A percentile compares a stretch with the other conserved stretches of the same genome.
These are phyloP conservation scores for Butastur rufipennis DNA, from an alignment of 2,113 vertebrate genomes.

Conservation along the genomic window DNA sequence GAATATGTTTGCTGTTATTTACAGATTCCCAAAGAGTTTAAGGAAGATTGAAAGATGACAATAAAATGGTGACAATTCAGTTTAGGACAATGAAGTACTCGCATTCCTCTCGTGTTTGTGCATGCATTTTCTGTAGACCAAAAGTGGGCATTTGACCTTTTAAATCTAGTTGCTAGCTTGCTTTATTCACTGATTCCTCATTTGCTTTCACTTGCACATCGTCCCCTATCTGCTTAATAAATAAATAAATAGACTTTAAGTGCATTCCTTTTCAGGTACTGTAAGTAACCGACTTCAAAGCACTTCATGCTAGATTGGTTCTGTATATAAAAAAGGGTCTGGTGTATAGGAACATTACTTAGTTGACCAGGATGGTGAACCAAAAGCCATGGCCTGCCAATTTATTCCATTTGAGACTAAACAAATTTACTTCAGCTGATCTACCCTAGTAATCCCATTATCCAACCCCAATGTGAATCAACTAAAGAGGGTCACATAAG, in stretches of 20 bases:
- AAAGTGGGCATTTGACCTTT: neutral
- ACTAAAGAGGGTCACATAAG: neutral
- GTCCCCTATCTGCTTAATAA: neutral
- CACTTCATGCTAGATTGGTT: neutral
- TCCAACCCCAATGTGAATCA: neutral
- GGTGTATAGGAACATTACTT: neutral
- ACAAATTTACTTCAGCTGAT: neutral
- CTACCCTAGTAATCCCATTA: neutral
- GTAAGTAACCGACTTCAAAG: neutral
- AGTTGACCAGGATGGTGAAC: neutral
- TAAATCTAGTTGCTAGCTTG: neutral
- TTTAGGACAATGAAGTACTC: neutral
- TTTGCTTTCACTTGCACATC: neutral
- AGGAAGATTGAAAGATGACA: conserved; percentile 32
- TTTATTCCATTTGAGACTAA: neutral
- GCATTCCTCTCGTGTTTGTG: neutral
- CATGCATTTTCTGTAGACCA: neutral
- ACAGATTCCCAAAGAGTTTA: neutral
- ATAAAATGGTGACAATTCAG: neutral
- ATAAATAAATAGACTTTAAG: conserved; percentile 1
- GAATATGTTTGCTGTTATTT: neutral
- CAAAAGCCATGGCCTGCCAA: neutral
- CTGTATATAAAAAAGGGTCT: neutral
- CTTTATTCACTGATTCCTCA: neutral
- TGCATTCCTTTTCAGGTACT: neutral